A percentile compares a stretch with the other conserved stretches of the same genome.
Evolutionary conservation across 2,797 vertebrate genomes (phyloP).

Genomic region (Chaetodon trifasciatus): DNA sequence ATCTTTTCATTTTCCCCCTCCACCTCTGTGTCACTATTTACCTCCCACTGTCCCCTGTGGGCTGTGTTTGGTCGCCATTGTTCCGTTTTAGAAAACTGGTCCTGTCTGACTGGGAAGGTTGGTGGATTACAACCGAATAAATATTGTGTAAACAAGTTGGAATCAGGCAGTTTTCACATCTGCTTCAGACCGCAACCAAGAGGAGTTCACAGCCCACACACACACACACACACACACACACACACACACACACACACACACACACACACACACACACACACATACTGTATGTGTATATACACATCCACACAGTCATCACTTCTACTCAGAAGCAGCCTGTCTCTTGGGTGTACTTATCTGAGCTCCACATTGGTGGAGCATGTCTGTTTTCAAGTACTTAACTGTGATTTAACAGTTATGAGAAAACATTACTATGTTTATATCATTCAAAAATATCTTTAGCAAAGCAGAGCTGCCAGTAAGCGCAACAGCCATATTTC

Average conservation of each 20-base stretch:
- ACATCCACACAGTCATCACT: neutral
- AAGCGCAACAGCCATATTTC: slow-evolving; percentile 30
- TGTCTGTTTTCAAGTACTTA: slow-evolving; percentile 49
- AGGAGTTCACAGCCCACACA: slow-evolving; percentile 22
- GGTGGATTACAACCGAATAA: slow-evolving; percentile 50
- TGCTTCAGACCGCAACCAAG: slow-evolving; percentile 48
- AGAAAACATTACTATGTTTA: slow-evolving; percentile 43
- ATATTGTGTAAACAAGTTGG: slow-evolving; percentile 58
- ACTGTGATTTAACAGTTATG: slow-evolving; percentile 49
- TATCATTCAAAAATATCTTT: slow-evolving; percentile 12
- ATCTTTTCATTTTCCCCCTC: slow-evolving; percentile 2
- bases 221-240: slow-evolving; percentile 10
- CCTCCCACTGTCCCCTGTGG: slow-evolving; percentile 31
- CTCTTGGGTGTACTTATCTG: slow-evolving; percentile 53
- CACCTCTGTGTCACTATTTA: slow-evolving; percentile 28
- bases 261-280: slow-evolving; percentile 11
- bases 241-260: slow-evolving; percentile 2
- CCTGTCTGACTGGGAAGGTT: slow-evolving; percentile 23
- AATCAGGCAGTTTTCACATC: slow-evolving; percentile 63
- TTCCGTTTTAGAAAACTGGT: slow-evolving; percentile 28
- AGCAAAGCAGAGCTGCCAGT: neutral
- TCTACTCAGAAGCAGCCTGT: slow-evolving; percentile 40
- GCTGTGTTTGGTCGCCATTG: slow-evolving; percentile 23
- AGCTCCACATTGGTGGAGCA: slow-evolving; percentile 47
- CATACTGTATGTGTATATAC: neutral